Conservation (phyloP, 1,140 invertebrate species). For the Metaphire vulgaris region DNA sequence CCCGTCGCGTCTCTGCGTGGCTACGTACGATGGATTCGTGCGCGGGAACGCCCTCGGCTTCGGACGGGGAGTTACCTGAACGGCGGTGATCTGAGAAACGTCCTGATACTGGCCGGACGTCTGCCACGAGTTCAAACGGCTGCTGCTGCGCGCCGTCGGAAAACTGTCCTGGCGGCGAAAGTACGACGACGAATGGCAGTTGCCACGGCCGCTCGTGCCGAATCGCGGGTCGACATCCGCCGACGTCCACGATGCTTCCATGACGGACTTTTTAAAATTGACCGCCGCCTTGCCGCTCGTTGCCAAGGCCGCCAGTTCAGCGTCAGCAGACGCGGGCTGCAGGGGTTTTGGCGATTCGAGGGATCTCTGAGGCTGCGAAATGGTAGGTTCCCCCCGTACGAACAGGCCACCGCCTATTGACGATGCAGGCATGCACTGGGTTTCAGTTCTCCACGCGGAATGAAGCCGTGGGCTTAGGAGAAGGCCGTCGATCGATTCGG, state of each 20-base stretch:
- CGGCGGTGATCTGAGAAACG: conserved; percentile 25
- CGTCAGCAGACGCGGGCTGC: not conserved
- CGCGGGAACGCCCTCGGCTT: conserved; percentile 47
- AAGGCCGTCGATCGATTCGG: not conserved
- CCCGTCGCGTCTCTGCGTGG: conserved; percentile 33
- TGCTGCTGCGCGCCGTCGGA: not conserved
- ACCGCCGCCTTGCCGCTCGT: not conserved
- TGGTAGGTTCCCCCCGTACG: not conserved
- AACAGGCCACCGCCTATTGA: not conserved
- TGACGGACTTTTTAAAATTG: not conserved
- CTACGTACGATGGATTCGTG: conserved; percentile 50
- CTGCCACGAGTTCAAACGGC: not conserved
- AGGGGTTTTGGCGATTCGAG: not conserved
- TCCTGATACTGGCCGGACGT: conserved; percentile 20
- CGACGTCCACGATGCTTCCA: not conserved
- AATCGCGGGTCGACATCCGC: not conserved
- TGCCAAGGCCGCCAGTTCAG: not conserved
- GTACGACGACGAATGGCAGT: not conserved
- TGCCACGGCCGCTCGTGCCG: not conserved
- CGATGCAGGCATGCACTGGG: not conserved
- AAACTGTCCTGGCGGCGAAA: not conserved
- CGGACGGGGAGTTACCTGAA: conserved; percentile 33
- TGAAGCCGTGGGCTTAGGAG: not conserved
- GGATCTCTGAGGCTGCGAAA: not conserved
- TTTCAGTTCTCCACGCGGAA: not conserved